phyloP scores from a whole-genome alignment of 2,888 invertebrate species.

The Spodoptera picta region DNA sequence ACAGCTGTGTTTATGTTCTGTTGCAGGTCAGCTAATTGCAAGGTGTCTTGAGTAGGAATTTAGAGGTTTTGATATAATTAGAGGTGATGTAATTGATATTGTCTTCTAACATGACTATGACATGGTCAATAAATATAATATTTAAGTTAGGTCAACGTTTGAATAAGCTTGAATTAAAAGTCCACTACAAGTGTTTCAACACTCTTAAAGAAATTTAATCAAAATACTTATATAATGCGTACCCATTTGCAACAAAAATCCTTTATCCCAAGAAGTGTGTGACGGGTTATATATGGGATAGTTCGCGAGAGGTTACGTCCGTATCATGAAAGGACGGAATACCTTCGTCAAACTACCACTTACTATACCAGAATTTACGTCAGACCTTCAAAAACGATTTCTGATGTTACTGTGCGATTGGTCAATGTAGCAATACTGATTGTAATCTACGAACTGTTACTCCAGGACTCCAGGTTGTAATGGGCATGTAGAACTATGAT shows the following conservation, averaged over 20 bases:
- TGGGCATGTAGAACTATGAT: too few relatives aligned
- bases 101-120: too few relatives aligned
- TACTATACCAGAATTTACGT: neutral
- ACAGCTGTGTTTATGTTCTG: conserved; percentile 10
- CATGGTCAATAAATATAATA: too few relatives aligned
- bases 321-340: conserved; percentile 1
- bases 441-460: too few relatives aligned
- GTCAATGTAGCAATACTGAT: too few relatives aligned
- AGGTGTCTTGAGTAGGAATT: neutral
- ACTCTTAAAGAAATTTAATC: neutral
- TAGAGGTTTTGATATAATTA: too few relatives aligned
- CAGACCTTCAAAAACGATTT: neutral
- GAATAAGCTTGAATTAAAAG: too few relatives aligned
- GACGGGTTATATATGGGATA: conserved; percentile 4
- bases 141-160: too few relatives aligned
- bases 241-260: neutral
- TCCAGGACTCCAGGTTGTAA: too few relatives aligned
- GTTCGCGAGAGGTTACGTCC: neutral
- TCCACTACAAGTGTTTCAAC: too few relatives aligned
- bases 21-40: conserved; percentile 3
- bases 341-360: conserved; percentile 14
- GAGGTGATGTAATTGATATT: too few relatives aligned
- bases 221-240: neutral
- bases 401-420: too few relatives aligned
- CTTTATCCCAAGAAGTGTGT: neutral